Base-by-base conservation (phyloP, 2,797 vertebrate genomes). In the Sitta carolinensis region DNA sequence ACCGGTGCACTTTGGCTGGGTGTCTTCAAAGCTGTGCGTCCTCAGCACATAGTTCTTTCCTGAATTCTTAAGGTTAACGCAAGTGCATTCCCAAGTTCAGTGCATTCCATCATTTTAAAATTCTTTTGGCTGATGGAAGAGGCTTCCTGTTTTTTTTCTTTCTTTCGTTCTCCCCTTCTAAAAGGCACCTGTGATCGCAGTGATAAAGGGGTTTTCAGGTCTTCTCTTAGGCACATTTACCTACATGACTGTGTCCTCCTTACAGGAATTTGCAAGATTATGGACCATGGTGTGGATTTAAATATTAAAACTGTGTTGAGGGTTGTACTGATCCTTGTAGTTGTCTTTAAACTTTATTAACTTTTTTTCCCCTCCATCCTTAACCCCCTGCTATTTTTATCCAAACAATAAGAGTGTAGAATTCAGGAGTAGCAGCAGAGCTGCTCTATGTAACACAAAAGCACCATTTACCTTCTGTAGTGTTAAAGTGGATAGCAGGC, bases 181-280 rank as follows among this genome's bases (percentile, higher is more conserved):
- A 70, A 73, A 66, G 38, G 15, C 38, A 38, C 32, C 36, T 48
- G 48, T 43, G 64, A 72, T 75, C 42, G 69, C 48, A 7, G 3
- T 25, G 73, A 27, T 72, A 86, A 94, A 94, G 75, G 66, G 84
- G 85, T 90, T 96, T 95, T 88, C 54, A 93, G 83, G 70, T 93
- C 85, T 95, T 78, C 73, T 70, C 16, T 75, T 84, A 58, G 74
- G 43, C 77, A 72, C 38, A 2, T 93, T 94, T 93, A 72, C 79
- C 90, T 90, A n/a, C 36, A 26, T 58, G 84, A 10, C 8, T 3
- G n/a, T 45, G 87, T 38, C 74, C 57, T 89, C 85, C 38, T 90
- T 58, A 40, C 9, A 55, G 43, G 38, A 52, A 6, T 84, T 94
- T 77, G 19, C 57, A 83, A 63, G 48, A 89, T 84, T 19, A 7